These are phyloP conservation scores for Alentia gelatinosa DNA, from an alignment of 2,888 invertebrate genomes.

Conservation along the genomic window DNA sequence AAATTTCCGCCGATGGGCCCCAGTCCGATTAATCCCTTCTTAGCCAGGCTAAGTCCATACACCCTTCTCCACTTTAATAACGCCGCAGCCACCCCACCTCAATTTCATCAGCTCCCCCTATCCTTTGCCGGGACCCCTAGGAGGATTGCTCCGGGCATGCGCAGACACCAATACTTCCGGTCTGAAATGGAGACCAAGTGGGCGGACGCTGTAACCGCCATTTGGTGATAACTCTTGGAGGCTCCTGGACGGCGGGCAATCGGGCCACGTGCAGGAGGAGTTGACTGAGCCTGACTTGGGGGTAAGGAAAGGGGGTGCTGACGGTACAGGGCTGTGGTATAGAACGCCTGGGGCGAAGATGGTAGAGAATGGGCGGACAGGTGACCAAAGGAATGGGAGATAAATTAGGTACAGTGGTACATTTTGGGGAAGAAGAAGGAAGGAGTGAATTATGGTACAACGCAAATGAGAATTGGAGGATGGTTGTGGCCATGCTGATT, in stretches of 20 bases:
- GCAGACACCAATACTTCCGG: constrained; percentile 12
- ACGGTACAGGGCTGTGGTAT: too few species aligned
- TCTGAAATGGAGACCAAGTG: neutral
- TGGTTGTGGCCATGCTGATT: too few species aligned
- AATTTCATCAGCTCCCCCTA: neutral
- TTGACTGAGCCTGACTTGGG: too few species aligned
- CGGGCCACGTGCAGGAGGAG: neutral
- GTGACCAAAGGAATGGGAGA: too few species aligned
- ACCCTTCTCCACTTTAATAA: constrained; percentile 24
- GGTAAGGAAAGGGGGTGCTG: too few species aligned
- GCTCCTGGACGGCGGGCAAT: neutral
- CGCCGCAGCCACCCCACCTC: neutral
- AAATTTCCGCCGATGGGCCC: neutral
- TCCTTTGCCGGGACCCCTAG: neutral
- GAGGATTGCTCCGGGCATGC: constrained; percentile 4
- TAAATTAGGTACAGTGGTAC: too few species aligned
- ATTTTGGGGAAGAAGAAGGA: too few species aligned
- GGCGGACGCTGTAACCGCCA: neutral
- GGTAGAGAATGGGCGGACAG: too few species aligned
- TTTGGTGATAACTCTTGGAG: neutral
- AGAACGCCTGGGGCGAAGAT: too few species aligned
- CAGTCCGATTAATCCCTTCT: neutral
- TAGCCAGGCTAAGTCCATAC: neutral
- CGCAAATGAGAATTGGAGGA: too few species aligned
- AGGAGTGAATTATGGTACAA: too few species aligned